Conservation (phyloP, 1,140 invertebrate species). For the Aethina tumida region DNA sequence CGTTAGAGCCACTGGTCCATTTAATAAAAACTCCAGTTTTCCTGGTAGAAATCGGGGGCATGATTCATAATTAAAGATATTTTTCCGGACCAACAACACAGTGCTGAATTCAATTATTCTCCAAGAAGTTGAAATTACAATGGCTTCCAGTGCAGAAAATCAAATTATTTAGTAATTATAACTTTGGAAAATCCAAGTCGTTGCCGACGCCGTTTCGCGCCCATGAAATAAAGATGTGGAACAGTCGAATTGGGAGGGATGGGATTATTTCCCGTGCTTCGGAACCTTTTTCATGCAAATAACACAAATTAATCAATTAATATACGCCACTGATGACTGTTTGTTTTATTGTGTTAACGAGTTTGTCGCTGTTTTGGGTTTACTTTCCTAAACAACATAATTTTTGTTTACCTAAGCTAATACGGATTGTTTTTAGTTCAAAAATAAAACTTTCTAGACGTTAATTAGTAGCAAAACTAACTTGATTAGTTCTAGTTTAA, state of each 20-base stretch:
- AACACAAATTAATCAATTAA: conserved; percentile 19
- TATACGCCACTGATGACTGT: conserved; percentile 13
- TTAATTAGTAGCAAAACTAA: no score
- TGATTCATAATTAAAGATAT: conserved; percentile 5
- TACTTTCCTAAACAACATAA: no score
- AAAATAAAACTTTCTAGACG: no score
- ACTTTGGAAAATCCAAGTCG: conserved; percentile 17
- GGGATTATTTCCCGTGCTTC: conserved; percentile 7
- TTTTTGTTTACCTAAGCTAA: no score
- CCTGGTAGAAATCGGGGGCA: no score
- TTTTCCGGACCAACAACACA: conserved; percentile 12
- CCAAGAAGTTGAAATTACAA: conserved; percentile 13
- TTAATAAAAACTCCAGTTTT: no score
- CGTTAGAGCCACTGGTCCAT: no score
- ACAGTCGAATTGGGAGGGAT: conserved; percentile 4
- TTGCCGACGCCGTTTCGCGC: conserved; percentile 7
- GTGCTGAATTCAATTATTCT: conserved; percentile 16
- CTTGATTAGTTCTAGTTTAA: no score
- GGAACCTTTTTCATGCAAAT: conserved; percentile 11
- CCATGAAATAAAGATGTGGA: conserved; percentile 7
- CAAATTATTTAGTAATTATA: conserved; percentile 24
- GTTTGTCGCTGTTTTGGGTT: no score
- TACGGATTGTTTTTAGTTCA: no score
- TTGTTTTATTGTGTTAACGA: conserved; percentile 10
- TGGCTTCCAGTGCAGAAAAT: conserved; percentile 20